phyloP scores from a whole-genome alignment of 2,888 invertebrate species.

The Altica lythri region DNA sequence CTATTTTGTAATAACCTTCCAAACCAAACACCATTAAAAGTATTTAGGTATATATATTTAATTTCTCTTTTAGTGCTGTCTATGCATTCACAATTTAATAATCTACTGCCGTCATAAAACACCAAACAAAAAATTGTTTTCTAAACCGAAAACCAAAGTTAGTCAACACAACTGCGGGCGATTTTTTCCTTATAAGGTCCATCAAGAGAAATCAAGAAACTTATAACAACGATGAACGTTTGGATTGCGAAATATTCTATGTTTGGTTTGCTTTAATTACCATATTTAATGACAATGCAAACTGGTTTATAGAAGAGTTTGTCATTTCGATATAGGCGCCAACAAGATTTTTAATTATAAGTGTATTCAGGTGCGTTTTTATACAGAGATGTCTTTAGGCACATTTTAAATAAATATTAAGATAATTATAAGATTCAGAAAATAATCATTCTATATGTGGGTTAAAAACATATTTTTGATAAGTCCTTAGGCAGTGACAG shows the following conservation, averaged over 20 bases:
- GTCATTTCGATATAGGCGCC: slow-evolving; percentile 24
- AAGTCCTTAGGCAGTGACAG: no score
- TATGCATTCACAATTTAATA: slow-evolving; percentile 16
- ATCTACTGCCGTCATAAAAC: slow-evolving; percentile 9
- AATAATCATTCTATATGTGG: no score
- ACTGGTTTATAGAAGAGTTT: slow-evolving; percentile 10
- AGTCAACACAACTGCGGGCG: slow-evolving; percentile 15
- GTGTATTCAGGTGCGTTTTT: no score
- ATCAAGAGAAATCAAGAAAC: slow-evolving; percentile 27
- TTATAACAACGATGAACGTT: slow-evolving; percentile 10
- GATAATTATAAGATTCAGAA: no score
- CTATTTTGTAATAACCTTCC: no score
- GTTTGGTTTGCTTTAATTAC: slow-evolving; percentile 8
- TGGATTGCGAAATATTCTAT: slow-evolving; percentile 21
- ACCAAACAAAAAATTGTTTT: slow-evolving; percentile 11
- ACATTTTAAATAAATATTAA: no score
- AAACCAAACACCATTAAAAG: no score
- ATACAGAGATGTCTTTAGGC: no score
- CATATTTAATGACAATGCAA: slow-evolving; percentile 12
- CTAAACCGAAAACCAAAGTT: slow-evolving; percentile 12
- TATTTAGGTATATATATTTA: not conserved
- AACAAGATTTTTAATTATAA: slow-evolving; percentile 1
- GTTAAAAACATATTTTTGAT: no score
- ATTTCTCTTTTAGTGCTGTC: not conserved
- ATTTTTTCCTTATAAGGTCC: slow-evolving; percentile 32